phyloP scores from a whole-genome alignment of 2,113 vertebrate species.

The Gila orcuttii region DNA sequence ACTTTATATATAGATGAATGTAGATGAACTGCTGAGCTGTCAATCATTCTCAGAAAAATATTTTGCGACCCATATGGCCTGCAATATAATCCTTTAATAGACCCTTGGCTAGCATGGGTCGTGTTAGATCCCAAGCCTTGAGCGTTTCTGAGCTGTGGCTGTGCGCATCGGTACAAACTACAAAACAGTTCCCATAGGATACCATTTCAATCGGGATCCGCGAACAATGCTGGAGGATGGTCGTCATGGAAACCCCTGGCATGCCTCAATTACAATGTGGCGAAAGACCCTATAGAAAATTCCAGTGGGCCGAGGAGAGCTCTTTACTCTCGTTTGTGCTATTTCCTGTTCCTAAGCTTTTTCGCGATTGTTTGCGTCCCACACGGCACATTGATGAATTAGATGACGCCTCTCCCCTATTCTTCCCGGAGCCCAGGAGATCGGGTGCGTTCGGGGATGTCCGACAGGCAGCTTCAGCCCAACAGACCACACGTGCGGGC shows the following conservation, averaged over 20 bases:
- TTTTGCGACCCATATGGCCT: background rate
- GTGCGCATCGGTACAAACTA: constrained; percentile 66
- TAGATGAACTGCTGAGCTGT: background rate
- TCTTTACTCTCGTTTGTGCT: constrained; percentile 71
- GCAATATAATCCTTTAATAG: background rate
- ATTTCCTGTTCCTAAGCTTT: constrained; percentile 63
- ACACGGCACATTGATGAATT: constrained; percentile 73
- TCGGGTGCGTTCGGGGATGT: constrained; percentile 66
- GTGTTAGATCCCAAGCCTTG: constrained; percentile 67
- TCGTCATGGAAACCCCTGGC: constrained; percentile 75
- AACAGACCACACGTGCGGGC: constrained; percentile 63
- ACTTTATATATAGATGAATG: background rate
- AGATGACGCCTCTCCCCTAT: constrained; percentile 70
- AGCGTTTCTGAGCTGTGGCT: constrained; percentile 62
- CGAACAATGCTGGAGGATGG: constrained; percentile 65
- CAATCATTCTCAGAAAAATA: background rate
- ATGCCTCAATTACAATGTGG: constrained; percentile 66
- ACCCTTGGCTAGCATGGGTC: background rate
- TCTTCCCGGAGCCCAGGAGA: constrained; percentile 73
- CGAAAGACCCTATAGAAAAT: constrained; percentile 59
- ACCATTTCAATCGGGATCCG: constrained; percentile 73
- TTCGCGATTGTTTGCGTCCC: constrained; percentile 72
- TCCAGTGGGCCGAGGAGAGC: constrained; percentile 63
- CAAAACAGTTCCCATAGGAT: constrained; percentile 72
- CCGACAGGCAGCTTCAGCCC: constrained; percentile 64